Percentiles rank a stretch among this genome's conserved stretches.
phyloP scores from a whole-genome alignment of 1,140 invertebrate genomes.

The Drosophila orena region DNA sequence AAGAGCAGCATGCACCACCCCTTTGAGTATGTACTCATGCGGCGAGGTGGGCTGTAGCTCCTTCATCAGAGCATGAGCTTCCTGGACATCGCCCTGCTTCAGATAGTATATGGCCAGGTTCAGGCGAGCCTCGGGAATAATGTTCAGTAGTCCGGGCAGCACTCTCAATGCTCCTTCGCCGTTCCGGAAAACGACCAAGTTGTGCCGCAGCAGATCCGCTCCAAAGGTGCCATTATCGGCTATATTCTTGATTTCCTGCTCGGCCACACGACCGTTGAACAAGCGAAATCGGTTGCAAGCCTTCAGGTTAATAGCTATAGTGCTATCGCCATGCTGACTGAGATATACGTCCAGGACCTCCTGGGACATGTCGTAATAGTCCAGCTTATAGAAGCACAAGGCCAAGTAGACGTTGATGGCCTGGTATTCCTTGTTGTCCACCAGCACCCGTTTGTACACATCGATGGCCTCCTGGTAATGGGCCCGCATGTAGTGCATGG shows the following conservation, averaged over 20 bases:
- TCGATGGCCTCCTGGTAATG: conserved; percentile 99
- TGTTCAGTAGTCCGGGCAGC: conserved; percentile 95
- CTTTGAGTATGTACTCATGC: conserved; percentile 98
- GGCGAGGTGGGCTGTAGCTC: conserved; percentile 96
- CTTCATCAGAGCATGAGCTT: conserved; percentile 96
- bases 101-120: conserved; percentile 98
- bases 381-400: conserved; percentile 98
- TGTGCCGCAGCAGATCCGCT: conserved; percentile 97
- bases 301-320: conserved; percentile 97
- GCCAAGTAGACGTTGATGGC: conserved; percentile 99
- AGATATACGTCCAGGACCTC: conserved; percentile 98
- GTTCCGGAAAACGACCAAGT: conserved; percentile 97
- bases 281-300: conserved; percentile 90
- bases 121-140: conserved; percentile 97
- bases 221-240: conserved; percentile 94
- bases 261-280: conserved; percentile 97
- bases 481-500: conserved; percentile 97
- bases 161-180: conserved; percentile 97
- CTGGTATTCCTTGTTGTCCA: conserved; percentile 96
- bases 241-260: conserved; percentile 92
- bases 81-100: conserved; percentile 94
- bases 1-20: conserved; percentile 96
- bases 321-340: conserved; percentile 96
- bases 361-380: conserved; percentile 96
- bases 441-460: conserved; percentile 97